Percentiles rank a stretch among this genome's conserved stretches.
Conservation (phyloP, 2,113 vertebrate genomes). For the Columba janthina region DNA sequence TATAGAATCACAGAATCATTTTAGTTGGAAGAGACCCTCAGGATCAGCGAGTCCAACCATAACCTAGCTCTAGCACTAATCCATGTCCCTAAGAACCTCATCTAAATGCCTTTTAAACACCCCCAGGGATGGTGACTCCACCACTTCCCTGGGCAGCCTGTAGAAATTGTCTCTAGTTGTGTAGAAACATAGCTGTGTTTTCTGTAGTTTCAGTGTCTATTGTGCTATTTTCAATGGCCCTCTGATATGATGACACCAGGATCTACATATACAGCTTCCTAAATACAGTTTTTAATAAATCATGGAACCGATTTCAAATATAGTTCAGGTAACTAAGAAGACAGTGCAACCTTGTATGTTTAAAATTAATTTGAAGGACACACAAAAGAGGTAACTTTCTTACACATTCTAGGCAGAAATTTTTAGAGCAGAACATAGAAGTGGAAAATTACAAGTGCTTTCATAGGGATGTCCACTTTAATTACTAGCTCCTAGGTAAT, state of each 20-base stretch:
- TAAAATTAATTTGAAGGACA: not conserved
- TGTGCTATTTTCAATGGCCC: not conserved
- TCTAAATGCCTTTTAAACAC: no score
- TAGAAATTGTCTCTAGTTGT: not conserved
- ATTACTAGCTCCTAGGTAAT: not conserved
- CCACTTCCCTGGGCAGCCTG: no score
- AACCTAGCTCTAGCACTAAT: no score
- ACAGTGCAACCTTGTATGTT: not conserved
- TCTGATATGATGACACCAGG: not conserved
- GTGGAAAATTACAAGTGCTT: not conserved
- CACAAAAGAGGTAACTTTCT: not conserved
- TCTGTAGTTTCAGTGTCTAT: not conserved
- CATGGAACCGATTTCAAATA: not conserved
- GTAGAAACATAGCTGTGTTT: not conserved
- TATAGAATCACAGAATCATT: no score
- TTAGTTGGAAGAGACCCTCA: no score
- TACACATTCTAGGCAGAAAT: not conserved
- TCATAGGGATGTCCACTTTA: not conserved
- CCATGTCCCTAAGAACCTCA: no score
- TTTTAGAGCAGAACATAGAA: not conserved
- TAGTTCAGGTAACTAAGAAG: not conserved
- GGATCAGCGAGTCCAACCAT: no score
- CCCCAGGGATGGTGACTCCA: no score
- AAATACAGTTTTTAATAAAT: not conserved
- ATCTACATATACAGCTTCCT: not conserved